A percentile compares a stretch with the other conserved stretches of the same genome.
Conservation (phyloP, 2,113 vertebrate genomes). For the Gobiocypris rarus region DNA sequence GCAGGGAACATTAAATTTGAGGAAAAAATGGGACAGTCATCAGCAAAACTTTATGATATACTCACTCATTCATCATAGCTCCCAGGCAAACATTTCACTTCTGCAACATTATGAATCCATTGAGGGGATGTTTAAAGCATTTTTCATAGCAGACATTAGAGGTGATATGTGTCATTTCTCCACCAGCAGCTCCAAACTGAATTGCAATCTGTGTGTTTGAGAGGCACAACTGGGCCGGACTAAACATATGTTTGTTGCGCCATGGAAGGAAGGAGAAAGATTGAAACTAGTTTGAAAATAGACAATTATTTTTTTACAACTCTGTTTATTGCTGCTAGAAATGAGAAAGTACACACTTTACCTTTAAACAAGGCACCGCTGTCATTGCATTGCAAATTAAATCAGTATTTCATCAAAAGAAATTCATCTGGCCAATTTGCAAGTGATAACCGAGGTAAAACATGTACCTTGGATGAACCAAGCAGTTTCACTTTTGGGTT, state of each 20-base stretch:
- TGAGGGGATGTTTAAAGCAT: slow-evolving; percentile 44
- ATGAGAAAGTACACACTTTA: not conserved
- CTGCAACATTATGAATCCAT: slow-evolving; percentile 26
- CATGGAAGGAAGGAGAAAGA: not conserved
- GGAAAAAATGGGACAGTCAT: slow-evolving; percentile 41
- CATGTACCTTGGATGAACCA: not conserved
- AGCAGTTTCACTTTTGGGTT: not conserved
- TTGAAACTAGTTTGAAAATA: not conserved
- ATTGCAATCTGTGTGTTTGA: not conserved
- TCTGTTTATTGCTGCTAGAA: not conserved
- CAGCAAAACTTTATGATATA: slow-evolving; percentile 35
- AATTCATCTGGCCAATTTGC: not conserved
- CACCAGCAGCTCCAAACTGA: not conserved
- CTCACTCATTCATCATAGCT: slow-evolving; percentile 37
- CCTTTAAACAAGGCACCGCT: not conserved
- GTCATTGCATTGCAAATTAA: not conserved
- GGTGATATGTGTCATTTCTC: not conserved
- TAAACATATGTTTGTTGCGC: not conserved
- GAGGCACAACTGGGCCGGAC: not conserved
- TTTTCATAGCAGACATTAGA: slow-evolving; percentile 42
- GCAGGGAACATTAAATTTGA: slow-evolving; percentile 40
- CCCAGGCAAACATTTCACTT: slow-evolving; percentile 41
- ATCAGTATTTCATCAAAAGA: not conserved
- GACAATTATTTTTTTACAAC: not conserved
- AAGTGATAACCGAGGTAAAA: not conserved